These are phyloP conservation scores for Lateolabrax maculatus DNA, from an alignment of 2,797 vertebrate species.

Conservation along the genomic window DNA sequence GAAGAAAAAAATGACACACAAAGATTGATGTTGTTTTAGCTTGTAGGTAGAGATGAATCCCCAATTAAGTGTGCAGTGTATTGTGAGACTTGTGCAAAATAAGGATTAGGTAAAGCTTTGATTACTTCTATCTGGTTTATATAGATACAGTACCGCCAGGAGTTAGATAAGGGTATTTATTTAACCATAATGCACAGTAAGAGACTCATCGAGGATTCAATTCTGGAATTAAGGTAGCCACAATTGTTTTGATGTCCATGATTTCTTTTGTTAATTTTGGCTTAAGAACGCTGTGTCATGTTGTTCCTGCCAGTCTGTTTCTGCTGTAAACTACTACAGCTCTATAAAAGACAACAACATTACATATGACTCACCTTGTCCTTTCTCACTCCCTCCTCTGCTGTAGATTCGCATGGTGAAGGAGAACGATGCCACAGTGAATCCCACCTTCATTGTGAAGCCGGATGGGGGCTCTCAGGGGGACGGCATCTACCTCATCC, in stretches of 20 bases:
- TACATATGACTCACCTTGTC: neutral
- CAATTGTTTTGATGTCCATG: neutral
- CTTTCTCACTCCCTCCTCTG: neutral
- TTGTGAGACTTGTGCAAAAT: constrained; percentile 10
- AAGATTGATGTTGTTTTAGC: neutral
- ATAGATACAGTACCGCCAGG: too few relatives aligned
- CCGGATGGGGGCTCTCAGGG: constrained; percentile 97
- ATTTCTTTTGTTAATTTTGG: neutral
- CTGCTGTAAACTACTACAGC: neutral
- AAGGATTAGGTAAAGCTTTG: too few relatives aligned
- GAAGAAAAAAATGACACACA: too few relatives aligned
- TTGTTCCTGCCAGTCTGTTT: neutral
- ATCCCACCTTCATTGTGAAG: constrained; percentile 96
- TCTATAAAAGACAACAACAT: neutral
- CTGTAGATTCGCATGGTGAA: constrained; percentile 90
- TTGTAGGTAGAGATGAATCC: neutral
- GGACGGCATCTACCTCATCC: constrained; percentile 99
- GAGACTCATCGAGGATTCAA: neutral
- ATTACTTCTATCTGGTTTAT: too few relatives aligned
- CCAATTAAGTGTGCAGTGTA: neutral
- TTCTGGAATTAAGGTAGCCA: neutral
- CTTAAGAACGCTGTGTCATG: neutral
- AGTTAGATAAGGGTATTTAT: neutral
- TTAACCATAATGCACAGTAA: neutral
- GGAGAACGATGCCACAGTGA: constrained; percentile 87